A percentile compares a stretch with the other conserved stretches of the same genome.
Evolutionary conservation across 2,888 invertebrate species (phyloP).

Genomic region (Yponomeuta sedellus): DNA sequence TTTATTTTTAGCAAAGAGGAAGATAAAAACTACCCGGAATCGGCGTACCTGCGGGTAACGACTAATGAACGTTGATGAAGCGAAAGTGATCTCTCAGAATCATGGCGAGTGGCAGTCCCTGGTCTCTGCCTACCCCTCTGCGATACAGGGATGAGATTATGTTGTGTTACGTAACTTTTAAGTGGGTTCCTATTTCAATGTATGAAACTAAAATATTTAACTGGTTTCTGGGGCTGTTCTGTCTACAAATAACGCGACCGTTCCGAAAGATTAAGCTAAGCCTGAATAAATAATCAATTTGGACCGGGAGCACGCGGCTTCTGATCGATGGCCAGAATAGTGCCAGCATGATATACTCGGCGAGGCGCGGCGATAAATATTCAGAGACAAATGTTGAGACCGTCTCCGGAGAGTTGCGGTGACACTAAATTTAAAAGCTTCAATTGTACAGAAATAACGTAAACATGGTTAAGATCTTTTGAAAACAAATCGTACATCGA

Average conservation of each 20-base stretch:
- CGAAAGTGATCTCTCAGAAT: no score
- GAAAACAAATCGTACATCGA: conserved; percentile 75
- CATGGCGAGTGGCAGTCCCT: no score
- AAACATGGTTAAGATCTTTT: conserved; percentile 74
- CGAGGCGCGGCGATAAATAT: conserved; percentile 71
- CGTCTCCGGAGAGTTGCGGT: conserved; percentile 72
- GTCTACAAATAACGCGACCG: conserved; percentile 64
- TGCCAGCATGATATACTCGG: conserved; percentile 70
- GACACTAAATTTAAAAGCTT: conserved; percentile 76
- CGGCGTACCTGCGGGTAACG: no score
- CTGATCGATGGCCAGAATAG: conserved; percentile 74
- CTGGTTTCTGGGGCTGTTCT: conserved; percentile 53
- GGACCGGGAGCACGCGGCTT: conserved; percentile 57
- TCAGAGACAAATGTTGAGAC: conserved; percentile 72
- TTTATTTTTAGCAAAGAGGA: no score
- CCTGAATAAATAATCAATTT: conserved; percentile 73
- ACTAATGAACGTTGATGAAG: no score
- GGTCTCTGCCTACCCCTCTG: no score
- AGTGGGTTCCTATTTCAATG: not conserved
- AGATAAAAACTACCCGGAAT: no score
- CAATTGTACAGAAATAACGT: conserved; percentile 75
- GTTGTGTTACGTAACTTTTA: no score
- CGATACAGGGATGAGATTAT: no score
- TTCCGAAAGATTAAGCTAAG: conserved; percentile 66
- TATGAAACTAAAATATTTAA: conserved; percentile 35